phyloP scores from a whole-genome alignment of 2,797 vertebrate genomes.

The Sus cebifrons region DNA sequence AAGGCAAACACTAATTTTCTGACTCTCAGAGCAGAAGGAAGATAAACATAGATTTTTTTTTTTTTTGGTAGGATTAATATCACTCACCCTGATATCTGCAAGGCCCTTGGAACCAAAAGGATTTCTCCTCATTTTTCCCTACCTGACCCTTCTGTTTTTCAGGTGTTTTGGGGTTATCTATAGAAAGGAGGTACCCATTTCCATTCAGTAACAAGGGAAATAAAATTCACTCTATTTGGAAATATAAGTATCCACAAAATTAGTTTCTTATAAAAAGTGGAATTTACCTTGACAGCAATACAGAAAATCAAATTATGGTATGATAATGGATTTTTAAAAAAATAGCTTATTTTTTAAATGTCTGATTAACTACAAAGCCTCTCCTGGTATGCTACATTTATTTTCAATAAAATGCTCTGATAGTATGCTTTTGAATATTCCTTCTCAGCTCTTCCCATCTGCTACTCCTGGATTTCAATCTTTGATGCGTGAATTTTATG shows the following conservation, averaged over 20 bases:
- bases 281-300: conserved; percentile 1
- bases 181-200: not conserved
- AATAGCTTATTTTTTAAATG: not conserved
- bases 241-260: not conserved
- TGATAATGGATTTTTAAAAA: not conserved
- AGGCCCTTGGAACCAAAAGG: not conserved
- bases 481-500: conserved; percentile 88
- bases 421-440: conserved; percentile 62
- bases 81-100: not conserved
- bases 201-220: not conserved
- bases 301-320: conserved; percentile 34
- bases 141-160: not conserved
- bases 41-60: not conserved
- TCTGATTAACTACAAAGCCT: conserved; percentile 4
- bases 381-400: not conserved
- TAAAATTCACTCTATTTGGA: not conserved
- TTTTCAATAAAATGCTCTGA: conserved; percentile 20
- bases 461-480: conserved; percentile 83
- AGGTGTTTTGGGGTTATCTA: not conserved
- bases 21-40: not conserved
- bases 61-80: not conserved
- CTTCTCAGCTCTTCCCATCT: conserved; percentile 93
- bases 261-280: not conserved
- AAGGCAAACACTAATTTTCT: not conserved
- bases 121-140: not conserved